Conservation (phyloP, 1,140 invertebrate genomes). For the Wasmannia auropunctata region DNA sequence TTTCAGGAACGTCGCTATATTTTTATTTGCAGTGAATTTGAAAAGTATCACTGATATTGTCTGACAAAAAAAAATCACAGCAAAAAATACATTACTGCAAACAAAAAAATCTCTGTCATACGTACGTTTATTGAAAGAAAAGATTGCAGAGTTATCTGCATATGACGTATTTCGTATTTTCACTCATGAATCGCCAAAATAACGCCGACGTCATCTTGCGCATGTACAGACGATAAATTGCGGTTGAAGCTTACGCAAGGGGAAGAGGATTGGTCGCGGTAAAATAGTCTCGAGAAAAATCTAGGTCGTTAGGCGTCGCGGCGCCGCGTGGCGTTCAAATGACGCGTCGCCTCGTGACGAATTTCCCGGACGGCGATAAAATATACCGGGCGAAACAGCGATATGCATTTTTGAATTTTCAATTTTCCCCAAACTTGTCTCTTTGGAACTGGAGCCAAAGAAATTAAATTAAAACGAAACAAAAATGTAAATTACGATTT, state of each 20-base stretch:
- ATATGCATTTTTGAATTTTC: slow-evolving; percentile 40
- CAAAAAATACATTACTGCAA: background rate
- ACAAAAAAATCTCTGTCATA: background rate
- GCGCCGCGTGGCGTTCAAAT: slow-evolving; percentile 19
- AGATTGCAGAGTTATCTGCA: slow-evolving; percentile 19
- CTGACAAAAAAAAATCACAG: background rate
- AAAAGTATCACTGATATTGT: background rate
- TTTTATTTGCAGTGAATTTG: background rate
- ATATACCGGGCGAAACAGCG: slow-evolving; percentile 53
- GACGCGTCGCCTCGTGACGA: slow-evolving; percentile 32
- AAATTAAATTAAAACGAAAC: background rate
- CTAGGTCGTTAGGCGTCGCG: slow-evolving; percentile 51
- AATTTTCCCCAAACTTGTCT: background rate
- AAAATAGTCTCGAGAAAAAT: slow-evolving; percentile 61
- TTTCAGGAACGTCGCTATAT: background rate
- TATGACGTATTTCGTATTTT: slow-evolving; percentile 25
- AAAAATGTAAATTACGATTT: slow-evolving; percentile 4
- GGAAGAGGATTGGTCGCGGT: slow-evolving; percentile 52
- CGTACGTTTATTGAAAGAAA: background rate
- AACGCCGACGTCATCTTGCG: slow-evolving; percentile 37
- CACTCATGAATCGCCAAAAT: slow-evolving; percentile 30
- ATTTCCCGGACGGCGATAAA: slow-evolving; percentile 55
- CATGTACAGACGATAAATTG: slow-evolving; percentile 58
- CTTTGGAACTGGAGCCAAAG: background rate
- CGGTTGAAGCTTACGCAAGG: slow-evolving; percentile 37